phyloP scores from a whole-genome alignment of 1,140 invertebrate genomes.

The Neocloeon triangulifer region DNA sequence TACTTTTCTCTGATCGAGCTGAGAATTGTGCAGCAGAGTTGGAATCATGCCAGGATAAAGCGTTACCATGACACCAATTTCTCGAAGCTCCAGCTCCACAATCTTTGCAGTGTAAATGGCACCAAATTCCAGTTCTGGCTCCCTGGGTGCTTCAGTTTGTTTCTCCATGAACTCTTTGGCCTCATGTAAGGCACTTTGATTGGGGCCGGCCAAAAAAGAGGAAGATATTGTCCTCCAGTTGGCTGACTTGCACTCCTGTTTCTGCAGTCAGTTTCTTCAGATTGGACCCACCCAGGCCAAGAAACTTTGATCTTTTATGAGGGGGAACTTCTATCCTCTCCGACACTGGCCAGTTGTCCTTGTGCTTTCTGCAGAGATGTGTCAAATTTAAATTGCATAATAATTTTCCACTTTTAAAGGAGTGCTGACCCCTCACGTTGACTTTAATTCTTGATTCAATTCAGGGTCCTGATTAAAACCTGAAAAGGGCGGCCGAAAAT shows the following conservation, averaged over 20 bases:
- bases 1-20: slow-evolving; percentile 74
- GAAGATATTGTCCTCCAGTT: slow-evolving; percentile 51
- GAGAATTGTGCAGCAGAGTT: slow-evolving; percentile 71
- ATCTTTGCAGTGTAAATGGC: slow-evolving; percentile 77
- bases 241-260: slow-evolving; percentile 63
- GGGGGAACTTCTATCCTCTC: slow-evolving; percentile 61
- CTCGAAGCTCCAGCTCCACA: slow-evolving; percentile 68
- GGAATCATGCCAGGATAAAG: slow-evolving; percentile 68
- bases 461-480: no score
- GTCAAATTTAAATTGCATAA: no score
- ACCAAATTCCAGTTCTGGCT: slow-evolving; percentile 79
- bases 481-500: no score
- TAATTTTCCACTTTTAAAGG: no score
- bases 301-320: slow-evolving; percentile 55
- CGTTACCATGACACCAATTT: slow-evolving; percentile 76
- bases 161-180: slow-evolving; percentile 59
- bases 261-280: slow-evolving; percentile 63
- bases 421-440: no score
- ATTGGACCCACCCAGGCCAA: slow-evolving; percentile 70
- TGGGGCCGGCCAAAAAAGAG: slow-evolving; percentile 87
- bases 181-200: slow-evolving; percentile 64
- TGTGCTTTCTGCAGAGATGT: no score
- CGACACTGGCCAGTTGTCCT: slow-evolving; percentile 69
- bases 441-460: no score
- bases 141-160: slow-evolving; percentile 33